Evolutionary conservation across 1,140 invertebrate genomes (phyloP), one percentile per base, ranked within the genome.

Genomic region (Heliconius hermathena): DNA sequence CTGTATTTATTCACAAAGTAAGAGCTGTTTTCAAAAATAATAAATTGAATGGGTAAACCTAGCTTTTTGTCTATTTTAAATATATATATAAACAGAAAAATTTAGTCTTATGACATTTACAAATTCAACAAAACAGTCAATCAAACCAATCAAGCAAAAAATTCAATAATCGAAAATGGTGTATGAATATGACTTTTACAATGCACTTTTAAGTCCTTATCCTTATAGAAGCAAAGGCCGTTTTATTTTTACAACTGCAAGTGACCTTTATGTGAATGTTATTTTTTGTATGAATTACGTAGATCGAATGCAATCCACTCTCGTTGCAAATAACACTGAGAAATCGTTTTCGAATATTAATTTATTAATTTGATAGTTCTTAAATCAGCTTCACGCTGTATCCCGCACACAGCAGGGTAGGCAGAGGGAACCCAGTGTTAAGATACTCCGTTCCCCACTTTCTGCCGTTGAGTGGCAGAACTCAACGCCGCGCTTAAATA

Each of bases 241-340:
- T 80, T 75, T 78, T 73, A 66, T 72, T 46, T 71, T 75, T 70
- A 71, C 73, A 78, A 78, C 41, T 73, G 57, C 66, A 73, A 74
- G 33, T 71, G 76, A 81, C 82, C 79, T 83, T 83, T 83, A 73
- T 52, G 54, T 78, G 52, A 71, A 75, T 80, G 81, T 78, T 83
- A 78, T 75, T 82, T 73, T 80, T 80, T 80, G 76, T 29, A 66
- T 29, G 60, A 29, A 66, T 76, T 26, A 49, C 74, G 60, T 70
- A 76, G 60, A 29, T 16, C 60, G 60, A 16, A 66, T 66, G 60
- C 60, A 66, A 66, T 66, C 26, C 26, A 66, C 26, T 66, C 60
- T 29, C 26, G 60, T 3, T 13, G 60, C 4, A 66, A 57, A 57
- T 57, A 13, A 16, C 26, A 6, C 26, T 29, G 11, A 29, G 22